Base-by-base conservation (phyloP, 2,888 invertebrate genomes). In the Hirtodrosophila histrioides region DNA sequence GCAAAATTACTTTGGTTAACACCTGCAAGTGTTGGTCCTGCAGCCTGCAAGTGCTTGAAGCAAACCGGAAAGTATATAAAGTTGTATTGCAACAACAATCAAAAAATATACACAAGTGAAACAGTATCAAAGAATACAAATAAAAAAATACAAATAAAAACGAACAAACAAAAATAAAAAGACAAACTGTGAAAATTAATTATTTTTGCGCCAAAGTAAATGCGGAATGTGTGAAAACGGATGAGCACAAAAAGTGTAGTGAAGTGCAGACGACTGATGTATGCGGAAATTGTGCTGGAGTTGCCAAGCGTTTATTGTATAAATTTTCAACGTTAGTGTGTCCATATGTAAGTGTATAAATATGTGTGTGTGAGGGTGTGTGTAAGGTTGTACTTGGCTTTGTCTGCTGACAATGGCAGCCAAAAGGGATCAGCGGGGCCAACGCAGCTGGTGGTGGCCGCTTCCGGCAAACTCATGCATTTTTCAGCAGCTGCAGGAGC, bases 151-250 rank as follows among this genome's bases (percentile, higher is more conserved):
- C 17, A 17, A 17, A 17, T 17, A 23, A 56, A 17, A 54, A 33
- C 11, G 48, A 57, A 24, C 37, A 40, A 11, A n/a, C 8, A 37
- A 40, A 55, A 37, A 46, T 49, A 49, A 55, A 36, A 45, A 53
- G 57, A 69, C 75, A 66, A 67, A 64, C 83, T 66, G 70, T 79
- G 54, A 74, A 88, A 87, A 88, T 83, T 86, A 83, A 88, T 83
- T 86, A 79, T 88, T 71, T 69, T 67, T 54, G 36, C 49, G 36
- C 62, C 61, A 71, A 66, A 69, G 65, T 56, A 58, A 65, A 69
- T 24, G 43, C 33, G 43, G 60, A 45, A 44, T 62, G 63, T 72
- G 69, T 31, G 65, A 64, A 56, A 75, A 50, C 56, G 72, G 66
- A 83, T 57, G 76, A 56, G 45, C 53, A 51, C 48, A 55, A 69